A percentile compares a stretch with the other conserved stretches of the same genome.
These are phyloP conservation scores for Folsomia candida DNA, from an alignment of 2,888 invertebrate genomes.

Conservation along the genomic window DNA sequence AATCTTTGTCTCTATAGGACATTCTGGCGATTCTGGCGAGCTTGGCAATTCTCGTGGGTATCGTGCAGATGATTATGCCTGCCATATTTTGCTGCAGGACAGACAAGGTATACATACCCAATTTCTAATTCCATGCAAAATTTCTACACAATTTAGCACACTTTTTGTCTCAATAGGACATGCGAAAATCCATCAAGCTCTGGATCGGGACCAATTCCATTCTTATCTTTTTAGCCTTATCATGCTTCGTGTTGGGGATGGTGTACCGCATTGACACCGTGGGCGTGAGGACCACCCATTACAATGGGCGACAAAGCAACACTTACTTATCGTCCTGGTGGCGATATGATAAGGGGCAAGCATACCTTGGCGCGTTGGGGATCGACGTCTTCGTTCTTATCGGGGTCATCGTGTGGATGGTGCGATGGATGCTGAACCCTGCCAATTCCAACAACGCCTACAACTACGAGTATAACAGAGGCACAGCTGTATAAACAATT, in stretches of 20 bases:
- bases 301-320: slow-evolving; percentile 21
- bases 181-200: slow-evolving; percentile 29
- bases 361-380: slow-evolving; percentile 27
- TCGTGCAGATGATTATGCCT: slow-evolving; percentile 33
- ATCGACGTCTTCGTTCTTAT: slow-evolving; percentile 33
- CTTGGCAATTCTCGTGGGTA: slow-evolving; percentile 30
- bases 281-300: slow-evolving; percentile 27
- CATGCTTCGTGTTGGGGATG: slow-evolving; percentile 28
- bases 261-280: slow-evolving; percentile 34
- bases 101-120: slow-evolving; percentile 21
- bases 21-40: slow-evolving; percentile 34
- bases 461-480: no score
- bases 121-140: not conserved
- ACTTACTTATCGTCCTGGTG: slow-evolving; percentile 32
- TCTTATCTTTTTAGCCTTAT: slow-evolving; percentile 18
- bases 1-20: no score
- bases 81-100: slow-evolving; percentile 35
- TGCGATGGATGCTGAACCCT: slow-evolving; percentile 30
- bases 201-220: slow-evolving; percentile 38
- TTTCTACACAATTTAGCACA: not conserved
- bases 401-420: slow-evolving; percentile 29
- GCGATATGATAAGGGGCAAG: slow-evolving; percentile 38
- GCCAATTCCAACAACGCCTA: slow-evolving; percentile 12
- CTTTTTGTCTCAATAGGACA: slow-evolving; percentile 20
- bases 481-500: no score